Evolutionary conservation across 2,113 vertebrate genomes (phyloP).

Genomic region (Oxyura jamaicensis): DNA sequence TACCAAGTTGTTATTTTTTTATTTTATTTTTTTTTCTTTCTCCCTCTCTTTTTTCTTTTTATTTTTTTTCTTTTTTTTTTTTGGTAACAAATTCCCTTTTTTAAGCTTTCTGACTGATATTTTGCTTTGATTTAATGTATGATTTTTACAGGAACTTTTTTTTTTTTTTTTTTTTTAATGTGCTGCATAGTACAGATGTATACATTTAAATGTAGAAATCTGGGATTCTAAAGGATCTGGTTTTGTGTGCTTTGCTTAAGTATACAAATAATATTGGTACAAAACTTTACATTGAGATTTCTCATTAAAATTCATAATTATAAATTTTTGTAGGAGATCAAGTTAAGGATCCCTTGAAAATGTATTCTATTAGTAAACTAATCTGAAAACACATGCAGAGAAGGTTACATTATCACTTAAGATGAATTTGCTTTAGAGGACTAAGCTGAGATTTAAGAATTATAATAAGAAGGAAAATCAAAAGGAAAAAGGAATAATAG

Average conservation of each 20-base stretch:
- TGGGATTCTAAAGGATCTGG: neutral
- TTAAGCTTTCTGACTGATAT: conserved; percentile 40
- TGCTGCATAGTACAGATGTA: neutral
- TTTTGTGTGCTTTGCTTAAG: neutral
- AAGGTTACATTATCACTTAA: neutral
- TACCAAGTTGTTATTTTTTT: neutral
- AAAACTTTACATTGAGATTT: neutral
- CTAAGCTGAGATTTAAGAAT: neutral
- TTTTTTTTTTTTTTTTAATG: neutral
- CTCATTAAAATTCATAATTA: neutral
- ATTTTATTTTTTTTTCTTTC: too few species aligned
- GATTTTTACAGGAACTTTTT: neutral
- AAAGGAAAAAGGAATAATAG: neutral
- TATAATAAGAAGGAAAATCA: neutral
- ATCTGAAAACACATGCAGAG: neutral
- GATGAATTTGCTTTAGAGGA: neutral
- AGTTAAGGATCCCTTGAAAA: neutral
- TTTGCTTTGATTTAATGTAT: neutral
- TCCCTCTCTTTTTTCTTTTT: neutral
- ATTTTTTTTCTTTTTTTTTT: neutral
- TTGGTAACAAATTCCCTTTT: conserved; percentile 4
- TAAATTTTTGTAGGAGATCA: neutral
- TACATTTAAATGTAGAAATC: neutral
- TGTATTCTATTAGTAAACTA: neutral
- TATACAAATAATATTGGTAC: neutral